Evolutionary conservation across 1,140 invertebrate genomes (phyloP), one percentile per base, ranked within the genome.

Genomic region (Drosophila gunungcola): DNA sequence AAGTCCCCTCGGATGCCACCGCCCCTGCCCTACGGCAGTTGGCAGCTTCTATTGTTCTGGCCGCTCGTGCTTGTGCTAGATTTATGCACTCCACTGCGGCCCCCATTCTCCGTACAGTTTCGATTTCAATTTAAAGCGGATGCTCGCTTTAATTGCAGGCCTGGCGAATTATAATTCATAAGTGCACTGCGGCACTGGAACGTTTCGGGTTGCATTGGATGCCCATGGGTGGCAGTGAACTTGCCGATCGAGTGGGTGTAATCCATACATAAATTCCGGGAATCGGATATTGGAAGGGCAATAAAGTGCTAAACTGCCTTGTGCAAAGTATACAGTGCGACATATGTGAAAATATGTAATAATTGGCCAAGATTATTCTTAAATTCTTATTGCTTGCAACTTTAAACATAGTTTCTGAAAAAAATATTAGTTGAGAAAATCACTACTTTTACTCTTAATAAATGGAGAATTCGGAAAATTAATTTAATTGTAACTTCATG

Each of bases 31-130:
- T 48, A 46, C 48, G 64, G 75, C 51, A 48, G 42, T 32, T 21
- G n/a, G 48, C 38, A 32, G 41, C 39, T 27, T 60, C 72, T 73
- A 88, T 88, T 88, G 83, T 88, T 88, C 84, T 84, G 51, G 60
- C 68, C 78, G 80, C 80, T 80, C 84, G 85, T 90, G 84, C 84
- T 88, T 84, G 84, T 89, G 80, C 84, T 68, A 88, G 84, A 84
- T 88, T 88, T 84, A 90, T 88, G 84, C 67, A 61, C 65, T 63
- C 55, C 36, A 29, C 38, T 39, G 34, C 32, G 41, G 12, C 21
- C 43, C 34, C 49, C 62, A 27, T 34, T 36, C n/a, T 48, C 9
- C 32, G 10, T 7, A 62, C 60, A 86, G 84, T 88, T 89, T 88
- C 83, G 84, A 89, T 88, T 88, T 88, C 83, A 88, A 84, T 89